phyloP scores from a whole-genome alignment of 2,888 invertebrate species.

The Cryptophagus acutangulus region DNA sequence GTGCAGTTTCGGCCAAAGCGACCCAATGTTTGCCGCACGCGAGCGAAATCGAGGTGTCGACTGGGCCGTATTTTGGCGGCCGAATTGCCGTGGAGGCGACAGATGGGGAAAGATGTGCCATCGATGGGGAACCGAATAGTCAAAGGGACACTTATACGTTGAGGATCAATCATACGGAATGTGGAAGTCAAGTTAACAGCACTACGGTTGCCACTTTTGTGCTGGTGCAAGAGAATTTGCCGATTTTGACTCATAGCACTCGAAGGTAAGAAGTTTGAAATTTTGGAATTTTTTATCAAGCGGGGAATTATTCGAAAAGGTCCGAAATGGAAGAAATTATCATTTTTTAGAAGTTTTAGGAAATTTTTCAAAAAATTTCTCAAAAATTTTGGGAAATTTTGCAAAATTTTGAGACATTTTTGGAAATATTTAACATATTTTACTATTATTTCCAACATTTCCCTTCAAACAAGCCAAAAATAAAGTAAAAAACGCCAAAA shows the following conservation, averaged over 20 bases:
- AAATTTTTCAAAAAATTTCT: too few species aligned
- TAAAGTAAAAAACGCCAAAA: too few species aligned
- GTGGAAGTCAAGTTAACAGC: slow-evolving; percentile 62
- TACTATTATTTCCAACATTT: too few species aligned
- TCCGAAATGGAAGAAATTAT: too few species aligned
- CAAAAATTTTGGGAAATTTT: too few species aligned
- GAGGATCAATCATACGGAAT: slow-evolving; percentile 67
- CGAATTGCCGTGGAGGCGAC: slow-evolving; percentile 70
- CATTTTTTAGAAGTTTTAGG: too few species aligned
- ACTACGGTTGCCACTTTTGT: slow-evolving; percentile 78
- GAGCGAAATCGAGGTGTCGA: slow-evolving; percentile 77
- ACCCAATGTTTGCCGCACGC: slow-evolving; percentile 75
- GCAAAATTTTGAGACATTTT: too few species aligned
- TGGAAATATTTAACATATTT: too few species aligned
- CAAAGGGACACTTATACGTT: slow-evolving; percentile 69
- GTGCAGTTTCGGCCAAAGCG: slow-evolving; percentile 75
- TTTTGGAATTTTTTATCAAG: too few species aligned
- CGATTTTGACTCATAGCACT: slow-evolving; percentile 72
- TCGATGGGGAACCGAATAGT: slow-evolving; percentile 70
- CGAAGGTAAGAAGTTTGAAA: slow-evolving; percentile 27
- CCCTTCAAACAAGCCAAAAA: too few species aligned
- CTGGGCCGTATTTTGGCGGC: slow-evolving; percentile 76
- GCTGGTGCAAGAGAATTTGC: slow-evolving; percentile 76
- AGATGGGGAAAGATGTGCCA: slow-evolving; percentile 66
- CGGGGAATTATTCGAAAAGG: too few species aligned